Base-by-base conservation (phyloP, 2,797 vertebrate species). In the Aulostomus chinensis region DNA sequence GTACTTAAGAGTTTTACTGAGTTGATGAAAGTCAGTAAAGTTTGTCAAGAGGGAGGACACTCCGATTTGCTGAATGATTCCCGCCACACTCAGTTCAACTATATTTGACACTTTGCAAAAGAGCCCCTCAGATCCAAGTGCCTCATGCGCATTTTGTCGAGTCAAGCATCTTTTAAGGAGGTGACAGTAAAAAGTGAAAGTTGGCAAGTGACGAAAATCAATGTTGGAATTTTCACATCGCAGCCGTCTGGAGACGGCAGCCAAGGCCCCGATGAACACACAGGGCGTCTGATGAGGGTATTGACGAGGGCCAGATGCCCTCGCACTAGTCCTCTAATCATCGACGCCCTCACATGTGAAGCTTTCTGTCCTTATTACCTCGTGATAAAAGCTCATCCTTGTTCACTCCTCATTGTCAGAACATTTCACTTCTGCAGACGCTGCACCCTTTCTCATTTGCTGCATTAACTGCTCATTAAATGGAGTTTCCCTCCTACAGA, bases 201-300 rank as follows among this genome's bases (percentile, higher is more conserved):
- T 66, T 73, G 61, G 70, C 54, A 68, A 50, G 59, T 14, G 30
- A 29, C 45, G 58, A 47, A 70, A 85, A 85, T 81, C 74, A 71
- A 73, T 81, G 55, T 24, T 20, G 18, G 43, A 65, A 79, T 82
- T 84, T 83, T 38, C 46, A 78, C 74, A 75, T 79, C 69, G 81
- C 60, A 80, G 59, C 11, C 32, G 54, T 61, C 61, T 68, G 14
- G 21, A 65, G 52, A 58, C 46, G n/a, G n/a, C n/a, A n/a, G n/a
- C n/a, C 6, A 33, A 33, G 12, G n/a, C n/a, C n/a, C n/a, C n/a
- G n/a, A n/a, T n/a, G n/a, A n/a, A 49, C 47, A 68, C n/a, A 24
- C 14, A 11, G 10, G 25, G 33, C 17, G 45, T 43, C 32, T 46
- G 58, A 46, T 59, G 43, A 41, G 37, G 51, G 58, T 36, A 20